Percentiles rank a stretch among this genome's conserved stretches.
Evolutionary conservation across 2,113 vertebrate species (phyloP).

Genomic region (Apistogramma diplotaenia): DNA sequence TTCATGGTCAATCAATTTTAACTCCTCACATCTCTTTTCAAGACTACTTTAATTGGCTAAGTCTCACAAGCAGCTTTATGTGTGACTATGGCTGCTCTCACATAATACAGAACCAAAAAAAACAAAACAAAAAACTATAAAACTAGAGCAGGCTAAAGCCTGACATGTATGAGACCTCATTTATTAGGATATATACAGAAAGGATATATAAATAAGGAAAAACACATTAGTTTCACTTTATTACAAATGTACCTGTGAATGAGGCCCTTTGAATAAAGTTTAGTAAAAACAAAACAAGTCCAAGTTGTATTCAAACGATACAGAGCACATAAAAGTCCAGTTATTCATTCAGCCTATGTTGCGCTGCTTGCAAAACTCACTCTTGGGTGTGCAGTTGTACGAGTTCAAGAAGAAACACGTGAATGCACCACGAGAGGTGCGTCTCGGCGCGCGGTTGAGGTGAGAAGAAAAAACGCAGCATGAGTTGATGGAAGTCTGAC

Average conservation of each 20-base stretch:
- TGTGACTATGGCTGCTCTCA: background rate
- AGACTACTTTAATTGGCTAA: background rate
- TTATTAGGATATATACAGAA: background rate
- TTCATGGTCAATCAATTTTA: background rate
- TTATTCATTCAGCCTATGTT: background rate
- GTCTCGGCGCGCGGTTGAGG: background rate
- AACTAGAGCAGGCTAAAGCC: background rate
- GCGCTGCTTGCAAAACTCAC: background rate
- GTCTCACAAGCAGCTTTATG: background rate
- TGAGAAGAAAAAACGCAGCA: background rate
- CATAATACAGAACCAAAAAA: background rate
- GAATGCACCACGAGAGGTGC: conserved; percentile 41
- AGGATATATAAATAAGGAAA: background rate
- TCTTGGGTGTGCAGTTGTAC: background rate
- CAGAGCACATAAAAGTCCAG: background rate
- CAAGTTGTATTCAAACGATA: background rate
- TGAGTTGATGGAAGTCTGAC: background rate
- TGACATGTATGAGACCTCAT: background rate
- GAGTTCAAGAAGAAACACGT: background rate
- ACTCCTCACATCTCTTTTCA: background rate
- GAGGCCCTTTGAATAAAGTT: background rate
- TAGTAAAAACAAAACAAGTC: background rate
- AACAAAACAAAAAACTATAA: background rate
- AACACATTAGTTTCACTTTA: background rate
- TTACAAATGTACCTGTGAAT: background rate